A percentile compares a stretch with the other conserved stretches of the same genome.
Evolutionary conservation across 2,797 vertebrate species (phyloP).

Genomic region (Dromococcyx pavoninus): DNA sequence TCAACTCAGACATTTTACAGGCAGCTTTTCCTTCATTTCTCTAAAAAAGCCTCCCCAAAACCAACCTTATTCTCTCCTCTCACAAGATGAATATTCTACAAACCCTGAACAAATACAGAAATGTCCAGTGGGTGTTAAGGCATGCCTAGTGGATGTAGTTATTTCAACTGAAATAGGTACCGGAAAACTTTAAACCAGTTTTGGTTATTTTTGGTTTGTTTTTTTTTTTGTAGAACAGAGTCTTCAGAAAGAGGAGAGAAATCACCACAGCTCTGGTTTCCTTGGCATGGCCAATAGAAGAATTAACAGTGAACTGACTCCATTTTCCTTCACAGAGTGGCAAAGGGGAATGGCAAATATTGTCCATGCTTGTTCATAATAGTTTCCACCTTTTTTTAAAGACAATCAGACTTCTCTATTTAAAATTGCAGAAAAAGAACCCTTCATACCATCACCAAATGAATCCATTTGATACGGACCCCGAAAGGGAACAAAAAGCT

Average conservation of each 20-base stretch:
- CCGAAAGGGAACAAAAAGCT: not conserved
- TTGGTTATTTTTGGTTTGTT: not conserved
- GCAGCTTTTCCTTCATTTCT: not conserved
- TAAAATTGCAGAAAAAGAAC: not conserved
- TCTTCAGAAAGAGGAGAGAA: not conserved
- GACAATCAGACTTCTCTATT: not conserved
- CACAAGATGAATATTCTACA: not conserved
- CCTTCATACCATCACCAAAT: not conserved
- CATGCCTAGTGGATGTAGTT: not conserved
- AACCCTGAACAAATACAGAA: not conserved
- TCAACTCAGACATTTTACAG: not conserved
- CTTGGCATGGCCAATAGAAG: not conserved
- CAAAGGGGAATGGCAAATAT: not conserved
- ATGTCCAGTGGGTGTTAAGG: not conserved
- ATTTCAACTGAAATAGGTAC: not conserved
- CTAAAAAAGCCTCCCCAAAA: not conserved
- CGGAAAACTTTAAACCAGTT: not conserved
- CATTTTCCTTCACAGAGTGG: not conserved
- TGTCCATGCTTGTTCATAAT: not conserved
- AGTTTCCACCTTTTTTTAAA: not conserved
- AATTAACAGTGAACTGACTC: not conserved
- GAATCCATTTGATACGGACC: not conserved
- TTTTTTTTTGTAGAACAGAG: not conserved
- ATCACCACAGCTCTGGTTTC: not conserved
- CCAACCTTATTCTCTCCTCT: not conserved